Conservation (phyloP, 2,888 invertebrate species). For the Steinernema scapterisci region DNA sequence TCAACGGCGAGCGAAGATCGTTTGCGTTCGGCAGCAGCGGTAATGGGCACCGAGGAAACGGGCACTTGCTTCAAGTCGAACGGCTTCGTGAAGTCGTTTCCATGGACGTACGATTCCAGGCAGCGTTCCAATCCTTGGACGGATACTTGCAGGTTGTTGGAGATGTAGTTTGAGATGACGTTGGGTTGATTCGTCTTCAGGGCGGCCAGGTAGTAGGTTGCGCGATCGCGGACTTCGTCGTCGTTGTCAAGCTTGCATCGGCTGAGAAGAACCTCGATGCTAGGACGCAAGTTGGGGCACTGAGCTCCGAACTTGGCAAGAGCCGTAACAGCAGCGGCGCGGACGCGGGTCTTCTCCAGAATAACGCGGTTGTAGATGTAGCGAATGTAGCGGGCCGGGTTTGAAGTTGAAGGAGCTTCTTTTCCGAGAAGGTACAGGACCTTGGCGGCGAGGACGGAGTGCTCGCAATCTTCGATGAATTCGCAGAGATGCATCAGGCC, state of each 20-base stretch:
- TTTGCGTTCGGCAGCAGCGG: constrained; percentile 51
- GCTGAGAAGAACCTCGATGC: constrained; percentile 79
- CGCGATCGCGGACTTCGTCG: constrained; percentile 94
- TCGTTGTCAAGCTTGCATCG: constrained; percentile 94
- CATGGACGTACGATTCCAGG: constrained; percentile 73
- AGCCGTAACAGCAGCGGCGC: constrained; percentile 88
- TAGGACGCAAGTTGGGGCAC: constrained; percentile 83
- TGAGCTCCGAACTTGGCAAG: constrained; percentile 96
- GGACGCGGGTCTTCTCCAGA: constrained; percentile 83
- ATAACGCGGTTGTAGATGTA: constrained; percentile 81
- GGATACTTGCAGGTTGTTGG: constrained; percentile 72
- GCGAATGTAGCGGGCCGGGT: constrained; percentile 80
- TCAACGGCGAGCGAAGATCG: constrained; percentile 40
- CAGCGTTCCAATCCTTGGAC: constrained; percentile 86
- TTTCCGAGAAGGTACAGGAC: constrained; percentile 93
- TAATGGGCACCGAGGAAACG: constrained; percentile 73
- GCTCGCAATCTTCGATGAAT: constrained; percentile 99
- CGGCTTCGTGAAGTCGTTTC: constrained; percentile 75
- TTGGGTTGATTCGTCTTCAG: constrained; percentile 73
- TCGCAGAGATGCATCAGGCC: constrained; percentile 93
- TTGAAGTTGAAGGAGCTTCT: constrained; percentile 93
- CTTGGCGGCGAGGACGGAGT: constrained; percentile 90
- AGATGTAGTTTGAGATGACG: constrained; percentile 78
- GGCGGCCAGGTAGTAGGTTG: constrained; percentile 90
- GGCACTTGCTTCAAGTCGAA: constrained; percentile 88